Evolutionary conservation across 2,113 vertebrate species (phyloP).

Genomic region (Microcebus murinus): DNA sequence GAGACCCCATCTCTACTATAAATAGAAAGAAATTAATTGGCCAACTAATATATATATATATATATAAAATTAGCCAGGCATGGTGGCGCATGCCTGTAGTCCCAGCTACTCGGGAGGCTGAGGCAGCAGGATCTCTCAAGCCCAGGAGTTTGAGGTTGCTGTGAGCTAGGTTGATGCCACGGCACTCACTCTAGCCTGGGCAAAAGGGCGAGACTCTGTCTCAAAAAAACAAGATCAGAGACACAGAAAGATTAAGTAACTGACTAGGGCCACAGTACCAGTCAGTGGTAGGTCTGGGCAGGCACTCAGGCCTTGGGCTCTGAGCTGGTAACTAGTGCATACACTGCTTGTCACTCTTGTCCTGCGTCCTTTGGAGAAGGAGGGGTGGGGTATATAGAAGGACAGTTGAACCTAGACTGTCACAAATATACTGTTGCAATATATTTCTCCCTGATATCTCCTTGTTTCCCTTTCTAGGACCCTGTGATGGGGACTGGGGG

Average conservation of each 20-base stretch:
- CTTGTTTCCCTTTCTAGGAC: neutral
- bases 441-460: neutral
- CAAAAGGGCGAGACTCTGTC: too few relatives aligned
- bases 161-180: too few relatives aligned
- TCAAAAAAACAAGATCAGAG: neutral
- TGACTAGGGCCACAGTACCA: neutral
- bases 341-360: neutral
- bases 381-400: neutral
- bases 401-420: neutral
- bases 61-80: too few relatives aligned
- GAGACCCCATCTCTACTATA: too few relatives aligned
- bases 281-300: neutral
- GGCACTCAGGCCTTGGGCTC: neutral
- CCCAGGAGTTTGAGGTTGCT: too few relatives aligned
- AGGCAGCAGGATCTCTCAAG: too few relatives aligned
- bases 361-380: neutral
- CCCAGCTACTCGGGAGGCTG: too few relatives aligned
- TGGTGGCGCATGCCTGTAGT: too few relatives aligned
- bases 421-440: neutral
- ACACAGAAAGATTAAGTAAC: neutral
- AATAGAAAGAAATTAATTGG: too few relatives aligned
- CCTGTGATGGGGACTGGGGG: neutral
- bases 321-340: neutral
- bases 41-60: too few relatives aligned
- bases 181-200: too few relatives aligned